Conservation (phyloP, 1,140 invertebrate species). For the Monomorium pharaonis region DNA sequence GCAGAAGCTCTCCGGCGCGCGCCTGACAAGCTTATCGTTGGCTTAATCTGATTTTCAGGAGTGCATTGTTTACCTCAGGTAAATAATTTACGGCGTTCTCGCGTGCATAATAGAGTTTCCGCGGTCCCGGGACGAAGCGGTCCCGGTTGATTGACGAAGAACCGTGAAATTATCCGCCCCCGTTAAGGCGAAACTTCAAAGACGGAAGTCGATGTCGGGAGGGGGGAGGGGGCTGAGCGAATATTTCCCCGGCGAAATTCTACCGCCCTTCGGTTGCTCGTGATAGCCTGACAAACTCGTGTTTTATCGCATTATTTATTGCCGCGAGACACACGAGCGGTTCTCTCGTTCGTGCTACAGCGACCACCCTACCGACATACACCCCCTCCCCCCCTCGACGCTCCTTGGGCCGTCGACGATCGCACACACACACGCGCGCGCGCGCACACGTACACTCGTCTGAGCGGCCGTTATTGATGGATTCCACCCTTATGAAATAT, state of each 20-base stretch:
- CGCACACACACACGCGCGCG: constrained; percentile 42
- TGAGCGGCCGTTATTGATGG: constrained; percentile 82
- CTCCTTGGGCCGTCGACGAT: constrained; percentile 34
- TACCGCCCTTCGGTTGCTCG: constrained; percentile 65
- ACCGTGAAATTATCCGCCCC: constrained; percentile 46
- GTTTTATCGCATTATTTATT: constrained; percentile 86
- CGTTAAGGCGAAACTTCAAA: constrained; percentile 66
- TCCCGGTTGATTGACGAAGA: constrained; percentile 59
- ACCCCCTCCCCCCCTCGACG: not conserved
- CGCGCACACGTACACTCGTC: constrained; percentile 36
- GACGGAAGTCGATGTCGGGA: constrained; percentile 42
- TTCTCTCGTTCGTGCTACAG: constrained; percentile 35
- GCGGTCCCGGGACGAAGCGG: constrained; percentile 61
- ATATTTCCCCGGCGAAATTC: constrained; percentile 69
- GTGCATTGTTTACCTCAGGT: constrained; percentile 36
- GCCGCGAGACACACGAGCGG: constrained; percentile 73
- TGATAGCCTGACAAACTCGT: constrained; percentile 84
- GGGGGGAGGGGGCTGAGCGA: too few species aligned
- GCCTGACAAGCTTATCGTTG: constrained; percentile 35
- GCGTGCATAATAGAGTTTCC: constrained; percentile 71
- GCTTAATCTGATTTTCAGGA: constrained; percentile 40
- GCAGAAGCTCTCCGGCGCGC: constrained; percentile 11
- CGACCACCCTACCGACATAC: not conserved
- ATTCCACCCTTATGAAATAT: constrained; percentile 86
- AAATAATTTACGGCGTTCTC: constrained; percentile 72